Conservation (phyloP, 2,113 vertebrate genomes). For the Plecturocebus donacophilus region DNA sequence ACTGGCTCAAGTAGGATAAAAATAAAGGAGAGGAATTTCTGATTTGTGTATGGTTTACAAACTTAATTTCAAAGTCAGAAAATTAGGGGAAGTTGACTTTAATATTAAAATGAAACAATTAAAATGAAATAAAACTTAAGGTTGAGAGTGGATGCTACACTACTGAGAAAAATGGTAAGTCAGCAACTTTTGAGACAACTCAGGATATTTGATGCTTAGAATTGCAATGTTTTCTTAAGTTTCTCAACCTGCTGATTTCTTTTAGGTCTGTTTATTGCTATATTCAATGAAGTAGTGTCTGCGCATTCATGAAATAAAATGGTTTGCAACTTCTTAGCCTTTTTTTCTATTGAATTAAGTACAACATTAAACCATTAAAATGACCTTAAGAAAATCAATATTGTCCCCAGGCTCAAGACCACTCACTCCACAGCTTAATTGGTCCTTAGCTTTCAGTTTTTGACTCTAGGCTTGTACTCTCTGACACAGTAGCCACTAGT, state of each 20-base stretch:
- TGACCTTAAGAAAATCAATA: conserved; percentile 74
- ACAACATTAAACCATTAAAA: conserved; percentile 62
- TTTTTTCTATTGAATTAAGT: conserved; percentile 64
- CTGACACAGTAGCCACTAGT: background rate
- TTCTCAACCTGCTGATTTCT: conserved; percentile 29
- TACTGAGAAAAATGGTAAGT: conserved; percentile 36
- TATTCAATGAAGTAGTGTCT: conserved; percentile 4
- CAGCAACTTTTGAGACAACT: conserved; percentile 3
- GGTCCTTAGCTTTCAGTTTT: conserved; percentile 49
- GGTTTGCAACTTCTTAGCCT: background rate
- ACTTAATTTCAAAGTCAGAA: conserved; percentile 39
- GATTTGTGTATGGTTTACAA: conserved; percentile 39
- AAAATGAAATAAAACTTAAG: background rate
- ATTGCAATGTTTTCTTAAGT: conserved; percentile 23
- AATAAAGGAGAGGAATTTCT: background rate
- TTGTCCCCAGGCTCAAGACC: conserved; percentile 60
- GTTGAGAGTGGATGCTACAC: background rate
- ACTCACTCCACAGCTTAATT: conserved; percentile 60
- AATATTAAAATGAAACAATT: conserved; percentile 46
- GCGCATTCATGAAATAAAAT: conserved; percentile 30
- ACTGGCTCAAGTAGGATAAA: background rate
- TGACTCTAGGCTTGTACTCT: background rate
- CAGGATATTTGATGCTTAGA: background rate
- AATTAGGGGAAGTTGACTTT: background rate
- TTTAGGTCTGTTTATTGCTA: conserved; percentile 2